Conservation (phyloP, 1,140 invertebrate species). For the Parapsyche elsis region DNA sequence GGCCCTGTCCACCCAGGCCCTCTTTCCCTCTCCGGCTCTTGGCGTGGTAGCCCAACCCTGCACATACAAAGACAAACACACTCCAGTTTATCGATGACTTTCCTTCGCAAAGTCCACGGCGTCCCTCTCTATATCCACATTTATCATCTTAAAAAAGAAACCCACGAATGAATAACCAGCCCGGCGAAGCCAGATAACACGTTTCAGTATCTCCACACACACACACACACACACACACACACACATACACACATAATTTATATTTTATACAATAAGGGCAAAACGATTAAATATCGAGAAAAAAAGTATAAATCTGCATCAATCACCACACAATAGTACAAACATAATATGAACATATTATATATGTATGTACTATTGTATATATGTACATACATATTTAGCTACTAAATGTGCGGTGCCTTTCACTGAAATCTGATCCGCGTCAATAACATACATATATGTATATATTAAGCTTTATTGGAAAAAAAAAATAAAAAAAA, state of each 20-base stretch:
- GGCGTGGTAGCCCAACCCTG: constrained; percentile 40
- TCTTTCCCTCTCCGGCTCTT: constrained; percentile 25
- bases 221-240: not conserved
- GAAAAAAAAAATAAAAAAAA: constrained; percentile 1
- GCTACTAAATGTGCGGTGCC: not conserved
- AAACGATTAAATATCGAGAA: not conserved
- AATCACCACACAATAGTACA: not conserved
- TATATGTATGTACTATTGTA: not conserved
- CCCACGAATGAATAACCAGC: not conserved
- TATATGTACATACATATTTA: not conserved
- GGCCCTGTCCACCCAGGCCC: constrained; percentile 24
- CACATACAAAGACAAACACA: constrained; percentile 57
- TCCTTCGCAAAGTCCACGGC: constrained; percentile 20
- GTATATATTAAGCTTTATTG: constrained; percentile 1
- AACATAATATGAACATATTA: no score
- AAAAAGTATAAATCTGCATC: not conserved
- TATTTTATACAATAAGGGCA: not conserved
- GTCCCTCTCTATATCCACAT: constrained; percentile 5
- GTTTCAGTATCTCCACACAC: not conserved
- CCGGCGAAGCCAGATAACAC: not conserved
- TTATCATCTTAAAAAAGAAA: not conserved
- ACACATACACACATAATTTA: no score
- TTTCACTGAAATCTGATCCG: not conserved
- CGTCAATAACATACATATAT: not conserved
- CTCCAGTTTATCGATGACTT: constrained; percentile 55